Evolutionary conservation across 1,140 invertebrate genomes (phyloP), one percentile per base, ranked within the genome.

Genomic region (Drosophila nigrodunni): DNA sequence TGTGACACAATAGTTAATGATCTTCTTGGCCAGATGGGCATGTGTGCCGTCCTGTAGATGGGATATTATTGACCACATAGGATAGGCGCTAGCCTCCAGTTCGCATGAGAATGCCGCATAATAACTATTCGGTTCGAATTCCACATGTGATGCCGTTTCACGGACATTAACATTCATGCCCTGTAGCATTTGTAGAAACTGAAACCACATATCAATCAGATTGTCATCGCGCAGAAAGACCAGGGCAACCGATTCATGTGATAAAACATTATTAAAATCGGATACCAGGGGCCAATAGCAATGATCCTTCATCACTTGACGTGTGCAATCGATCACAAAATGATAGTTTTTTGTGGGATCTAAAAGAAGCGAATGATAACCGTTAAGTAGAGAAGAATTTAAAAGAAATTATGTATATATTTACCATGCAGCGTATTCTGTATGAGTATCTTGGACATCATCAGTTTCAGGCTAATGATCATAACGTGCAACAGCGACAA

Each of bases 221-320:
- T 95, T 95, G 81, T 96, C 95, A 91, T 99, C 97, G 50, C 95
- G 95, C 92, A 99, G 95, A 92, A 99, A 99, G 80, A 97, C 95
- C 67, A 97, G 92, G 1, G 98, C 98, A 13, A 99, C 97, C 9
- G 96, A 96, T 77, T 95, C 94, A 93, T 99, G 98, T 0, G 97
- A 98, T 1, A 99, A 94, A n/a, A 99, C 96, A 93, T 99, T 99
- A 91, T 99, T 99, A 41, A 99, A 95, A 94, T 99, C 98, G 1
- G 97, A 98, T 41, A 99, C 97, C 3, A 99, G 94, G 9, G 98
- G 98, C 98, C 98, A 99, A 93, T 99, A 99, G 93, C 98, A 98
- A 93, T 99, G 98, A 88, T 99, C 97, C 93, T 98, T 98, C 97
- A 99, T 98, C 5, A 98, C 96, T 75, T 96, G 94, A 74, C 96